A percentile compares a stretch with the other conserved stretches of the same genome.
Conservation (phyloP, 2,113 vertebrate species). For the Clarias batrachus region DNA sequence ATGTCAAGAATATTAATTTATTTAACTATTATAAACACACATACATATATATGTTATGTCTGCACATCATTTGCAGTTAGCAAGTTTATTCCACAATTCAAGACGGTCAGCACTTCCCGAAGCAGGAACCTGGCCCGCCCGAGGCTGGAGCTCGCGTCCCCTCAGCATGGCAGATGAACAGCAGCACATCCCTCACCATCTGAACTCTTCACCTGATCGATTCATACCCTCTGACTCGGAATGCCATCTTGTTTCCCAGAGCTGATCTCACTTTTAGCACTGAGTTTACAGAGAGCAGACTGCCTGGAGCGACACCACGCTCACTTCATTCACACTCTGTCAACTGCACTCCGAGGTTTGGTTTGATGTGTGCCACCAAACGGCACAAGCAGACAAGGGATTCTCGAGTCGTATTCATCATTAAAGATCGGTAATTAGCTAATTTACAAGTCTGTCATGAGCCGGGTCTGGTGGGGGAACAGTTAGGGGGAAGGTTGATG, state of each 20-base stretch:
- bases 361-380: neutral
- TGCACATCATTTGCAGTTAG: neutral
- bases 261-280: neutral
- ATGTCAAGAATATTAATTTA: no score
- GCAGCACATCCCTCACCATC: neutral
- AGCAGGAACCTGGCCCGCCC: neutral
- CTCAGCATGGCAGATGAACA: neutral
- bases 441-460: slow-evolving; percentile 11
- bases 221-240: neutral
- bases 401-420: neutral
- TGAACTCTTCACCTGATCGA: neutral
- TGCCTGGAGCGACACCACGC: neutral
- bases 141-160: neutral
- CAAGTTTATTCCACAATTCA: neutral
- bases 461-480: neutral
- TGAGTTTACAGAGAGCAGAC: neutral
- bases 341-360: neutral
- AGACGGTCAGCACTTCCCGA: neutral
- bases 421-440: neutral
- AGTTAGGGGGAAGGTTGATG: neutral
- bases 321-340: slow-evolving; percentile 10
- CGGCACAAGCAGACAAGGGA: neutral
- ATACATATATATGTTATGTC: no score
- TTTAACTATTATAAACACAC: no score
- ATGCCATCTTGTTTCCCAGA: neutral